Evolutionary conservation across 2,888 invertebrate species (phyloP).

Genomic region (Tenthredo mesomela): DNA sequence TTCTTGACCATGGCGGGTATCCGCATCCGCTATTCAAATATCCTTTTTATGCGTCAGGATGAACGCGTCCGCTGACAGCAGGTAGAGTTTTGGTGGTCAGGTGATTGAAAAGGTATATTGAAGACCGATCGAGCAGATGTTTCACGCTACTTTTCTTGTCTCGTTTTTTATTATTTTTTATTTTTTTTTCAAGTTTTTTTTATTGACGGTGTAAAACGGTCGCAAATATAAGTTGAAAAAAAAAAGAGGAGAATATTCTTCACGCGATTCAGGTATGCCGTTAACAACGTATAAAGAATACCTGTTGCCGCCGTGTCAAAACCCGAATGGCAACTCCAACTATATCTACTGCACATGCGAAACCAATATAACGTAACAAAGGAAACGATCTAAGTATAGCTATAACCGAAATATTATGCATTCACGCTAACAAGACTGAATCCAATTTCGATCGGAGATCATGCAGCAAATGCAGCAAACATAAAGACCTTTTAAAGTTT

Average conservation of each 20-base stretch:
- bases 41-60: neutral
- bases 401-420: too few relatives aligned
- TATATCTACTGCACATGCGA: neutral
- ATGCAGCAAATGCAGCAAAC: neutral
- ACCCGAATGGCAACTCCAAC: neutral
- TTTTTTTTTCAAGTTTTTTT: neutral
- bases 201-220: neutral
- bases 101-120: constrained; percentile 16
- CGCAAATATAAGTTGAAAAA: neutral
- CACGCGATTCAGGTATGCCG: neutral
- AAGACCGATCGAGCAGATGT: neutral
- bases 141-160: constrained; percentile 41
- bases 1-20: constrained; percentile 2
- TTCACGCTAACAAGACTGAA: neutral
- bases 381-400: neutral
- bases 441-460: neutral
- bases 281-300: neutral
- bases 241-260: neutral
- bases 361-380: neutral
- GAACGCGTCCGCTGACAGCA: neutral
- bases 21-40: constrained; percentile 1
- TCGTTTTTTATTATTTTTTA: constrained; percentile 26
- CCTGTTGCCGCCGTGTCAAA: neutral
- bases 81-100: neutral
- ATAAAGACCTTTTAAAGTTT: neutral